These are phyloP conservation scores for Micrasema longulum DNA, from an alignment of 1,140 invertebrate genomes.

Conservation along the genomic window DNA sequence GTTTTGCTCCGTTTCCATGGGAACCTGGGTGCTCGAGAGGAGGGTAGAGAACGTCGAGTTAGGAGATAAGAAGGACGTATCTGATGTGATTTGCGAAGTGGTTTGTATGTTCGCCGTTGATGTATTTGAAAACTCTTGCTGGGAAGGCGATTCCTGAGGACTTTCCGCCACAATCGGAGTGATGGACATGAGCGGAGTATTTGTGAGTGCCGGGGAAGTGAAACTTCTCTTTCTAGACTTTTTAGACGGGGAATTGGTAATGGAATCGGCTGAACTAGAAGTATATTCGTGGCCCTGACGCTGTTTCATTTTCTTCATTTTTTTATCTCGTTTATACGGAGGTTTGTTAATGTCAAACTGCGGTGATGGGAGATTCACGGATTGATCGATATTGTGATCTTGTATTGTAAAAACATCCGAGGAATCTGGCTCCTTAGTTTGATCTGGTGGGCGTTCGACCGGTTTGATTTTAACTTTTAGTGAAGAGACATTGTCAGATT, in stretches of 20 bases:
- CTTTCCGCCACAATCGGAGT: constrained; percentile 66
- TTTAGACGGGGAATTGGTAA: constrained; percentile 58
- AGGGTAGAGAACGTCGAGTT: constrained; percentile 66
- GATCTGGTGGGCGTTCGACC: constrained; percentile 60
- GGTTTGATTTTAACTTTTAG: constrained; percentile 73
- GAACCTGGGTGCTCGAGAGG: constrained; percentile 48
- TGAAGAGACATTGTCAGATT: constrained; percentile 62
- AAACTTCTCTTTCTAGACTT: constrained; percentile 65
- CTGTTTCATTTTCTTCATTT: constrained; percentile 58
- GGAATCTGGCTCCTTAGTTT: constrained; percentile 34
- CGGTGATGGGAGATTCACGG: neutral
- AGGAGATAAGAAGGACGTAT: constrained; percentile 59
- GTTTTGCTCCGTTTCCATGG: constrained; percentile 61
- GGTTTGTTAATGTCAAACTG: constrained; percentile 39
- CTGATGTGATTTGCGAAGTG: constrained; percentile 50
- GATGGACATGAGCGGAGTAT: constrained; percentile 67
- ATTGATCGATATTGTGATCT: constrained; percentile 34
- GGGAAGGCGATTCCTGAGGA: constrained; percentile 65
- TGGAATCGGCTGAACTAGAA: constrained; percentile 49
- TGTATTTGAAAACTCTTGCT: constrained; percentile 58
- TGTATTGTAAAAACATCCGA: constrained; percentile 42
- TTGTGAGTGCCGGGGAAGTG: constrained; percentile 65
- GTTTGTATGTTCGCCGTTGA: constrained; percentile 50
- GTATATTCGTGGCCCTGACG: constrained; percentile 55
- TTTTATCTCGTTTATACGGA: constrained; percentile 61